Evolutionary conservation across 2,888 invertebrate genomes (phyloP).

Genomic region (Ptychoptera contaminata): DNA sequence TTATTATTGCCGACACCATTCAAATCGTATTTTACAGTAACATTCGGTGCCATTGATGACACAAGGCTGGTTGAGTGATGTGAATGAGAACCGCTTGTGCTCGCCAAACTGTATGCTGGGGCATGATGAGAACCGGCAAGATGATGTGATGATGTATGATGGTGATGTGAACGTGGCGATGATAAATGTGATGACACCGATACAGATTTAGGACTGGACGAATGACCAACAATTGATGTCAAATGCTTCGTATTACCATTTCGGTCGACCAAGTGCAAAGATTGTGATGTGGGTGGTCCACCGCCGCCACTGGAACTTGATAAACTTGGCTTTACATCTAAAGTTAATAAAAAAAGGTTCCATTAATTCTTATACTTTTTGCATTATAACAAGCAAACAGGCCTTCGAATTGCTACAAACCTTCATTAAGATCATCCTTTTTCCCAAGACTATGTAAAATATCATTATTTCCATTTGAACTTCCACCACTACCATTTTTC

Average conservation of each 20-base stretch:
- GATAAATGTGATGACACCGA: not conserved
- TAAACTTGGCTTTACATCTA: conserved; percentile 26
- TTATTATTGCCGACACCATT: too few species aligned
- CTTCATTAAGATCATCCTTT: conserved; percentile 7
- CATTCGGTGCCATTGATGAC: too few species aligned
- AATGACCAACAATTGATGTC: conserved; percentile 2
- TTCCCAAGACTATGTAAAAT: conserved; percentile 1
- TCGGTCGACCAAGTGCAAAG: conserved; percentile 2
- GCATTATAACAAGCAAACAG: too few species aligned
- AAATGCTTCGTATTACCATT: conserved; percentile 4
- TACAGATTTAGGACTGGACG: conserved; percentile 1
- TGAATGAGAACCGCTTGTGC: too few species aligned
- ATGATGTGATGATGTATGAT: conserved; percentile 7
- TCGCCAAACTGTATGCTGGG: too few species aligned
- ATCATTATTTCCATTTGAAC: conserved; percentile 21
- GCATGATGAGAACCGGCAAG: conserved; percentile 8
- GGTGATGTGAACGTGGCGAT: conserved; percentile 1
- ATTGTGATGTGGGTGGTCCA: not conserved
- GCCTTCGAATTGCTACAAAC: not conserved
- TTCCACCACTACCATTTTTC: conserved; percentile 44
- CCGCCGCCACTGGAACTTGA: conserved; percentile 7
- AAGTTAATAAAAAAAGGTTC: not conserved
- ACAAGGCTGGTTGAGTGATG: too few species aligned
- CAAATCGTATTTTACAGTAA: too few species aligned
- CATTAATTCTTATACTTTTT: not conserved